phyloP scores from a whole-genome alignment of 1,140 invertebrate genomes.

The Cyrtorhinus lividipennis region DNA sequence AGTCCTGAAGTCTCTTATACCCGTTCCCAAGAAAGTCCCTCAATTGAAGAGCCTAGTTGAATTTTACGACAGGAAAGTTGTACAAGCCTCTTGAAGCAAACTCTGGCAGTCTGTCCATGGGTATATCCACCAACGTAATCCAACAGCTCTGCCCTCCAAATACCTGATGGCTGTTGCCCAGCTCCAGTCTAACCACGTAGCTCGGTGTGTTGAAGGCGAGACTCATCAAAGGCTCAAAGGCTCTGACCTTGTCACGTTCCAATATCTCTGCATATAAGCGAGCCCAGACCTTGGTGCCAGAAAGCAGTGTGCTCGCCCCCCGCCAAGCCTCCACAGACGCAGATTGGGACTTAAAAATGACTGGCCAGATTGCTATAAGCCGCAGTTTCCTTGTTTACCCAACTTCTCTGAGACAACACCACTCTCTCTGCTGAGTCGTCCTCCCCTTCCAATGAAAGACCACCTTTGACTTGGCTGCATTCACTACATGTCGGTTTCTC shows the following conservation, averaged over 20 bases:
- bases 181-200: neutral
- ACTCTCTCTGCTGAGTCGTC: too few species aligned
- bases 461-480: too few species aligned
- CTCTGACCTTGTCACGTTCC: neutral
- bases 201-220: neutral
- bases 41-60: neutral
- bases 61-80: neutral
- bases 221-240: neutral
- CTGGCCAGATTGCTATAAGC: too few species aligned
- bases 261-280: neutral
- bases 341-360: too few species aligned
- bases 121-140: neutral
- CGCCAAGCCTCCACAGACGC: too few species aligned
- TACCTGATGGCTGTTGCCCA: neutral
- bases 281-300: neutral
- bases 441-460: too few species aligned
- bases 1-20: neutral
- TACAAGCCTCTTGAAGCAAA: neutral
- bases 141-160: neutral
- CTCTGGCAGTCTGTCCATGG: neutral
- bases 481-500: too few species aligned
- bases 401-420: too few species aligned
- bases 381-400: too few species aligned
- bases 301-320: neutral
- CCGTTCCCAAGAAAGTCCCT: neutral